These are phyloP conservation scores for Bucco capensis DNA, from an alignment of 2,113 vertebrate species.

Conservation along the genomic window DNA sequence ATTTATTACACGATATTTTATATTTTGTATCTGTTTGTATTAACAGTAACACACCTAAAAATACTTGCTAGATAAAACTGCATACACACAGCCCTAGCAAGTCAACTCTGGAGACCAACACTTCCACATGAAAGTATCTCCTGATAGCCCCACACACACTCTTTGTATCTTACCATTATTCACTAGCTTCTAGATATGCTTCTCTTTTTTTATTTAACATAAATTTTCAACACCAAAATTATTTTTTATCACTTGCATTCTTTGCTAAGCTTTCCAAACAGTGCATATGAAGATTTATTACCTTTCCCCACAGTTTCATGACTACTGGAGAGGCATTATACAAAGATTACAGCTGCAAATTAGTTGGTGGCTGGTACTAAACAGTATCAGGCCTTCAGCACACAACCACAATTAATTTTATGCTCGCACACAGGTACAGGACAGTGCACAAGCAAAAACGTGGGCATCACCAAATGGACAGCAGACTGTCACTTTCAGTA, in stretches of 20 bases:
- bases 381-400: not conserved
- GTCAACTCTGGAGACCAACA: not conserved
- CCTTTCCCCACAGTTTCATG: not conserved
- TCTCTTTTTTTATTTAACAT: not conserved
- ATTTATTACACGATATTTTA: not conserved
- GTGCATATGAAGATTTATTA: not conserved
- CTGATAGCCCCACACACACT: not conserved
- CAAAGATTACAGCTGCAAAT: not conserved
- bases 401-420: not conserved
- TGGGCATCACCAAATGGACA: fast-evolving
- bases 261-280: not conserved
- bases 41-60: not conserved
- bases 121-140: not conserved
- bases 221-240: not conserved
- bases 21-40: not conserved
- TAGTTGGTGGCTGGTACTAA: not conserved
- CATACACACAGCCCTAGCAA: not conserved
- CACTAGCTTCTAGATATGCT: not conserved
- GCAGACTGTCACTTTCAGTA: not conserved
- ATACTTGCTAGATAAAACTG: not conserved
- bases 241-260: not conserved
- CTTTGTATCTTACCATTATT: not conserved
- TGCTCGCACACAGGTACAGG: not conserved
- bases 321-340: not conserved
- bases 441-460: not conserved